Evolutionary conservation across 2,113 vertebrate genomes (phyloP).

Genomic region (Dromaius novaehollandiae): DNA sequence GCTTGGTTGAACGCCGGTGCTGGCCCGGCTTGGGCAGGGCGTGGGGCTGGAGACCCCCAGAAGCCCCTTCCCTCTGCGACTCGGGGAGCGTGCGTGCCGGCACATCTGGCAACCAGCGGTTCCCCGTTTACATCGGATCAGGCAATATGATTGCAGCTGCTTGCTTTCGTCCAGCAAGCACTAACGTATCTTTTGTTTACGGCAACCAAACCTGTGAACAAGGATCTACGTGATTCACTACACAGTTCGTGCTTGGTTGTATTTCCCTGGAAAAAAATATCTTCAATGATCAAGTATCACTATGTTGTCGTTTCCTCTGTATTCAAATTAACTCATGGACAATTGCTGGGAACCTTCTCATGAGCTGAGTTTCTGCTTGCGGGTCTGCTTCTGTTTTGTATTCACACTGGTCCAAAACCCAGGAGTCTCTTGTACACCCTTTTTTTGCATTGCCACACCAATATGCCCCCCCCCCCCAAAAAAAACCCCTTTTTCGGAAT

Average conservation of each 20-base stretch:
- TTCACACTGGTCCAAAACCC: background rate
- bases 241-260: background rate
- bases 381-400: background rate
- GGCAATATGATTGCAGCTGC: background rate
- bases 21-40: rapidly evolving
- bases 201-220: background rate
- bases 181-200: background rate
- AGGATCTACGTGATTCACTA: background rate
- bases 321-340: background rate
- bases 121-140: background rate
- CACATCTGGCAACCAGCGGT: too few relatives aligned
- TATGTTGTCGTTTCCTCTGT: background rate
- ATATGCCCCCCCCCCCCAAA: too few relatives aligned
- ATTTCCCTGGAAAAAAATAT: background rate
- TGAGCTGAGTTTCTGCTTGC: background rate
- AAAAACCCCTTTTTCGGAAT: background rate
- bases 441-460: background rate
- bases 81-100: background rate
- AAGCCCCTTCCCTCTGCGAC: background rate
- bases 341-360: background rate
- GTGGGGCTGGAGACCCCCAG: background rate
- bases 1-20: rapidly evolving
- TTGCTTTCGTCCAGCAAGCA: background rate
- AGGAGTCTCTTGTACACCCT: background rate
- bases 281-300: background rate